Percentiles rank a stretch among this genome's conserved stretches.
These are phyloP conservation scores for Telmatochromis brachygnathus DNA, from an alignment of 2,113 vertebrate species.

Conservation along the genomic window DNA sequence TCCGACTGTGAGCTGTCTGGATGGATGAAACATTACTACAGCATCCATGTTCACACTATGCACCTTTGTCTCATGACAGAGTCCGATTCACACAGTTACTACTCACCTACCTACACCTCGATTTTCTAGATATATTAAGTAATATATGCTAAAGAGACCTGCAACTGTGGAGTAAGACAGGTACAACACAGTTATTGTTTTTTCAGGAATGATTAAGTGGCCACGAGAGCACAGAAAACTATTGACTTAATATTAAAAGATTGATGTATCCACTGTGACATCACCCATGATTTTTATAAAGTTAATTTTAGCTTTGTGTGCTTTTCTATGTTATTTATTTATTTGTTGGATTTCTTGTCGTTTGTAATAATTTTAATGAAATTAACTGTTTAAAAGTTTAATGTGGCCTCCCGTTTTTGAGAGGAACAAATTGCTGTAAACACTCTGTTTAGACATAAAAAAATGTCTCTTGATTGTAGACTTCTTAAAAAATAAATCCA, in stretches of 20 bases:
- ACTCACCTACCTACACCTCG: background rate
- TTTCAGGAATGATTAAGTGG: background rate
- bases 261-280: background rate
- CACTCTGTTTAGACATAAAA: background rate
- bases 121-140: background rate
- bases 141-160: background rate
- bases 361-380: background rate
- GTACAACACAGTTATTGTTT: background rate
- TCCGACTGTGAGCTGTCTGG: background rate
- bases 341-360: background rate
- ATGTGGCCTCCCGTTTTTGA: background rate
- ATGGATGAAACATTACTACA: background rate
- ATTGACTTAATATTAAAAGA: background rate
- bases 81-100: background rate
- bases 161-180: background rate
- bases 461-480: background rate
- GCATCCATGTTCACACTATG: background rate
- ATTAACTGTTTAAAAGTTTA: background rate
- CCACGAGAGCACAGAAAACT: background rate
- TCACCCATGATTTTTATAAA: background rate
- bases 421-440: background rate
- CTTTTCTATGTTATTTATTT: background rate
- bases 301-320: background rate
- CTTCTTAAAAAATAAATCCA: background rate
- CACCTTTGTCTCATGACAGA: background rate